A percentile compares a stretch with the other conserved stretches of the same genome.
These are phyloP conservation scores for Typhlichthys eigenmanni DNA, from an alignment of 2,797 vertebrate species.

Conservation along the genomic window DNA sequence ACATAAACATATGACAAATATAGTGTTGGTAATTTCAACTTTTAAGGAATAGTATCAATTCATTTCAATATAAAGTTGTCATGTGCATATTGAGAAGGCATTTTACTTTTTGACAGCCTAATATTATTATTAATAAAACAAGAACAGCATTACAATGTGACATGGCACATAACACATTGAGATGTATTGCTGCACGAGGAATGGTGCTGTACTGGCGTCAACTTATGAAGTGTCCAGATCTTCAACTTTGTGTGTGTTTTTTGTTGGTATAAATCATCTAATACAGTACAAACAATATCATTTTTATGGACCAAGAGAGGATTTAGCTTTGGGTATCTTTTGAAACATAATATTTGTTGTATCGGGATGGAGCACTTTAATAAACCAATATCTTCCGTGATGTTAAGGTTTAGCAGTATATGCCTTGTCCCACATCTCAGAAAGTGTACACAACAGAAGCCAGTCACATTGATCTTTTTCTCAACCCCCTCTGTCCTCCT, in stretches of 20 bases:
- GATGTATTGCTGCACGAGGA: background rate
- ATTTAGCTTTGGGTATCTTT: background rate
- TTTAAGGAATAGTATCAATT: background rate
- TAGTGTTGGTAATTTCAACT: background rate
- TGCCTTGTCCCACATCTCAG: slow-evolving; percentile 7
- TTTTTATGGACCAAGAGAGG: background rate
- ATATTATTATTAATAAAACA: no score
- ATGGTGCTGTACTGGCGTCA: background rate
- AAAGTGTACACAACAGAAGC: slow-evolving; percentile 5
- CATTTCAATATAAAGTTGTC: no score
- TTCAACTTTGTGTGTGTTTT: background rate
- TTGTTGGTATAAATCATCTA: no score
- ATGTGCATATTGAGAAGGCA: no score
- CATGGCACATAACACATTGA: background rate
- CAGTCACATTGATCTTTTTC: slow-evolving; percentile 9
- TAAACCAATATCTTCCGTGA: slow-evolving; percentile 1
- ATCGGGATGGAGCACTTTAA: background rate
- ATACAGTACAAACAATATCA: no score
- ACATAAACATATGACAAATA: slow-evolving; percentile 9
- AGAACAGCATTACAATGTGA: background rate
- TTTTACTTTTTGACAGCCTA: no score
- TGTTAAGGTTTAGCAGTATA: background rate
- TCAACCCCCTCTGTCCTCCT: slow-evolving; percentile 5
- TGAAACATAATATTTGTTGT: no score
- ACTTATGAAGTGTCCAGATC: background rate